Conservation (phyloP, 2,113 vertebrate species). For the Hippolais icterina region DNA sequence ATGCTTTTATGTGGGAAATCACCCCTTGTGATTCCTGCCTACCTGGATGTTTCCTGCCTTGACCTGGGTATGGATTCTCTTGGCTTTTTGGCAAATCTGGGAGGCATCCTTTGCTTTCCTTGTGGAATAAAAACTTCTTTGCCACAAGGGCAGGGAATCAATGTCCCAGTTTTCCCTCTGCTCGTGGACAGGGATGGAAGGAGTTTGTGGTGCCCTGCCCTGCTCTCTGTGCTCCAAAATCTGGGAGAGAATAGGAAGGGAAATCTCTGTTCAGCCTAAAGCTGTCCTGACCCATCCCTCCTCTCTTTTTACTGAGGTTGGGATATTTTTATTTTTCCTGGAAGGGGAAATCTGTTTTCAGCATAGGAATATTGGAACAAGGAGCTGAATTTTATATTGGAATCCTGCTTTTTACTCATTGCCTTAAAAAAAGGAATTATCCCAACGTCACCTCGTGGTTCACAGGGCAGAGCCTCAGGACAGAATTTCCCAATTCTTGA, state of each 20-base stretch:
- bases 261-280: neutral
- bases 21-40: neutral
- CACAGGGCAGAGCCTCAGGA: neutral
- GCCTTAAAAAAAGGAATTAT: neutral
- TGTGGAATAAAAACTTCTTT: neutral
- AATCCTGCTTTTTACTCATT: neutral
- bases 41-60: neutral
- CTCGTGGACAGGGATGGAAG: neutral
- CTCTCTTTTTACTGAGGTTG: neutral
- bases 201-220: neutral
- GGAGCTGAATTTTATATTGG: neutral
- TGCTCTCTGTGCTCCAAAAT: fast-evolving
- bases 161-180: neutral
- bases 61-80: fast-evolving
- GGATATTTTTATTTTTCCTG: neutral
- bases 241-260: neutral
- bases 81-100: neutral
- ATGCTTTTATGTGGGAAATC: neutral
- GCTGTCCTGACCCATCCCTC: neutral
- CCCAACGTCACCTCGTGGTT: fast-evolving
- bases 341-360: neutral
- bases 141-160: neutral
- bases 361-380: neutral
- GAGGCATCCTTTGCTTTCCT: neutral
- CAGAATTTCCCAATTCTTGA: neutral